These are phyloP conservation scores for Theodoxus fluviatilis DNA, from an alignment of 2,888 invertebrate species.

Conservation along the genomic window DNA sequence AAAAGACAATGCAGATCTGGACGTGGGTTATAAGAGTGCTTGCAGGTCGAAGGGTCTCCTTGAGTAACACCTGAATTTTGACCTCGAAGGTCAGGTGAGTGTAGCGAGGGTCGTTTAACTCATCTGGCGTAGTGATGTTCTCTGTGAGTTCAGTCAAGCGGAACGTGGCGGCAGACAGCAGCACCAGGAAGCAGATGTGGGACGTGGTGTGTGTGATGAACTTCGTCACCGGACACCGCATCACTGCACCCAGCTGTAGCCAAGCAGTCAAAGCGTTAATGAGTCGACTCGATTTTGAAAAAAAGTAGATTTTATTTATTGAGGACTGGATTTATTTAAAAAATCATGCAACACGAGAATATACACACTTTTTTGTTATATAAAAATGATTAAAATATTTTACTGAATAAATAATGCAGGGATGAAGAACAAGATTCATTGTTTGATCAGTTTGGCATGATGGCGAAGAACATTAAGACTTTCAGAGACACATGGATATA, in stretches of 20 bases:
- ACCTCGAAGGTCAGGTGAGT: constrained; percentile 52
- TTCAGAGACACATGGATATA: too few species aligned
- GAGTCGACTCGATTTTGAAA: too few species aligned
- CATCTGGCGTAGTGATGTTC: constrained; percentile 9
- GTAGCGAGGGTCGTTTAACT: constrained; percentile 41
- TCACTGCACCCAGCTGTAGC: constrained; percentile 60
- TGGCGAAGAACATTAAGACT: too few species aligned
- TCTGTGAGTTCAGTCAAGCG: constrained; percentile 58
- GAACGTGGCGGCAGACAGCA: constrained; percentile 75
- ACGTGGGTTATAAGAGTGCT: constrained; percentile 64
- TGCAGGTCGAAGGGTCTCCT: constrained; percentile 61
- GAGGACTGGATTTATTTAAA: too few species aligned
- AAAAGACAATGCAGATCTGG: constrained; percentile 65
- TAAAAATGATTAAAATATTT: too few species aligned
- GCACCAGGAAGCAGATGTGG: constrained; percentile 73
- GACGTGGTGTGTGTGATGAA: constrained; percentile 76
- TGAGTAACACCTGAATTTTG: constrained; percentile 55
- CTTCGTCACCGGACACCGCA: constrained; percentile 74
- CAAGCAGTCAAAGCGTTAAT: too few species aligned
- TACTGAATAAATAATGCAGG: too few species aligned
- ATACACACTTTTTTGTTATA: too few species aligned
- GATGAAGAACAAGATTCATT: too few species aligned
- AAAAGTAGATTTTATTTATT: too few species aligned
- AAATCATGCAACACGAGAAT: too few species aligned
- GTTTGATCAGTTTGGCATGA: too few species aligned